A percentile compares a stretch with the other conserved stretches of the same genome.
These are phyloP conservation scores for Orchesella flavescens DNA, from an alignment of 2,888 invertebrate species.

Conservation along the genomic window DNA sequence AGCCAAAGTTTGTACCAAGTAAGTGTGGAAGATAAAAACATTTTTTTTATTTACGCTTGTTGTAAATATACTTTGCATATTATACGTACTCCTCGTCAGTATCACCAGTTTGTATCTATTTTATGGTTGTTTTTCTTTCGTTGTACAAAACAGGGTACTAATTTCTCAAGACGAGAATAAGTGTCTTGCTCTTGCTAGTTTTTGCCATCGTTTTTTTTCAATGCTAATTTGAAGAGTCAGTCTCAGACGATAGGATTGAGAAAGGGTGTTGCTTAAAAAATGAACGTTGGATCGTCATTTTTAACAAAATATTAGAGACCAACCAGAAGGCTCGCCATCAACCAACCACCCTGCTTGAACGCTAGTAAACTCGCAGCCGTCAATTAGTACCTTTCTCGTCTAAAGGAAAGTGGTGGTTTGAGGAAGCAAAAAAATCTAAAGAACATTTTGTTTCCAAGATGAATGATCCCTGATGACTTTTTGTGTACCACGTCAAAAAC, in stretches of 20 bases:
- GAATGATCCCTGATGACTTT: constrained; percentile 55
- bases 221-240: too few species aligned
- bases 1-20: too few species aligned
- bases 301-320: constrained; percentile 1
- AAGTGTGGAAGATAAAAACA: too few species aligned
- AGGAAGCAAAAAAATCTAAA: neutral
- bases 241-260: too few species aligned
- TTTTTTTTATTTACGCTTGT: too few species aligned
- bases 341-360: constrained; percentile 47
- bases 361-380: constrained; percentile 50
- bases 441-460: constrained; percentile 51
- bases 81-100: neutral
- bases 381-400: constrained; percentile 40
- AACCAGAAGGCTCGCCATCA: constrained; percentile 26
- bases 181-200: constrained; percentile 26
- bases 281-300: too few species aligned
- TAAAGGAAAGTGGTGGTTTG: too few species aligned
- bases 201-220: constrained; percentile 3
- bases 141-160: constrained; percentile 23
- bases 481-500: constrained; percentile 38
- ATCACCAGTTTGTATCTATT: constrained; percentile 9
- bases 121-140: neutral
- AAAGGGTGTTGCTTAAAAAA: too few species aligned
- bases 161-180: constrained; percentile 39
- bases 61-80: too few species aligned